Base-by-base conservation (phyloP, 2,113 vertebrate genomes). In the Stictonetta naevosa region DNA sequence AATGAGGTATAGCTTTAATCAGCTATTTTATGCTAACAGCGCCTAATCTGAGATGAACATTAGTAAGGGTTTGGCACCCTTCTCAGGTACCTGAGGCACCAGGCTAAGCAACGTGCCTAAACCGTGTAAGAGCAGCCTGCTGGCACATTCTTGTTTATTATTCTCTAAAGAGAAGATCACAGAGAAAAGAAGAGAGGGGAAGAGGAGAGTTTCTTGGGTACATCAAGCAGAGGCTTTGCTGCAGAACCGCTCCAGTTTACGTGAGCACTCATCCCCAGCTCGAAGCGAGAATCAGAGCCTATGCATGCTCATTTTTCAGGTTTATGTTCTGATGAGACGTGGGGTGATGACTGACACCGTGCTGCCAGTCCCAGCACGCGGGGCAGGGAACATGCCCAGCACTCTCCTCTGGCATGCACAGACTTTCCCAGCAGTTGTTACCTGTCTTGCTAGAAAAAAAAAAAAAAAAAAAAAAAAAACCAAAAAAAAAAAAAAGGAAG, bases 331-430 rank as follows among this genome's bases (percentile, higher is more conserved):
- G 60, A 73, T 7, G 13, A 29, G 28, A n/a, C 11, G 4, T n/a
- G 31, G 9, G 28, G 46, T 1, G 5, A 29, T 16, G 13, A 33
- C 7, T 11, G 67, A 64, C n/a, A 44, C 17, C 21, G 42, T 3
- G 3, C 1, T 1, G 1, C 53, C 2, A 1, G 58, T 77, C 40
- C 34, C 31, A 38, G 31, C 0, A 0, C 7, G 19, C 1, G 0
- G 52, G 13, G 52, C 2, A 44, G n/a, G 42, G 20, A 68, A 71
- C 38, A 44, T 11, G 71, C 53, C 42, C 3, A 0, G 16, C 1
- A 1, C 31, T 85, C 44, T 75, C 52, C 73, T 48, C 58, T 53
- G 84, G 44, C 71, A 50, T 31, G 87, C 38, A 84, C 23, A 44
- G 56, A 33, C 77, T 69, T 67, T 42, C 59, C 63, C 40, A 62